Base-by-base conservation (phyloP, 2,888 invertebrate species). In the Euplexia lucipara region DNA sequence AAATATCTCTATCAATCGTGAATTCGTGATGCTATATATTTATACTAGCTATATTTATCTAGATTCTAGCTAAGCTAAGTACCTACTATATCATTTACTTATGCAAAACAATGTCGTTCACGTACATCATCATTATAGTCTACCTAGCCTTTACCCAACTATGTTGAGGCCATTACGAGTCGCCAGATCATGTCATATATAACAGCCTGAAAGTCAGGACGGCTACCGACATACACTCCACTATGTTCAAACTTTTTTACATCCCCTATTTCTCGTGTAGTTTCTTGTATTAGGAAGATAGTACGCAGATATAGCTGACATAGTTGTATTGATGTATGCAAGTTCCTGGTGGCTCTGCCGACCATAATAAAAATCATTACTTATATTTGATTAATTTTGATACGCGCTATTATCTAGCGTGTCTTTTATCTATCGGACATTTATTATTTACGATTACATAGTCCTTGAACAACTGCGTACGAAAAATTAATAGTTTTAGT, bases 371-470 rank as follows among this genome's bases (percentile, higher is more conserved):
- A 81, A 83, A 80, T 75, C 66, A 75, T 73, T 47, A 39, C 39
- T 16, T 74, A 69, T 60, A 67, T 74, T 78, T 74, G 69, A 81
- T 83, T 81, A 78, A 75, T 75, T 74, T 73, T 68, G 78, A 78
- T 79, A 79, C 58, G 63, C 41, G 35, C 32, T 60, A 70, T 76
- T 78, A 82, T 82, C 82, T 75, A 73, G 76, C 60, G 34, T 59
- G 62, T 72, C 47, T 61, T 75, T 83, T 83, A 83, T 81, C 76
- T 78, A 60, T 76, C 44, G 66, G 58, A 60, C 63, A 76, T 61
- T n/a, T n/a, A n/a, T n/a, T n/a, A 68, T 75, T 64, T 62, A 64
- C 57, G 70, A 76, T 70, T 71, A 75, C 52, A 68, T 42, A 42
- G 61, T 54, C 72, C 66, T 73, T 63, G 70, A 69, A 77, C 60